These are phyloP conservation scores for Zosterops borbonicus DNA, from an alignment of 2,113 vertebrate species.

Conservation along the genomic window DNA sequence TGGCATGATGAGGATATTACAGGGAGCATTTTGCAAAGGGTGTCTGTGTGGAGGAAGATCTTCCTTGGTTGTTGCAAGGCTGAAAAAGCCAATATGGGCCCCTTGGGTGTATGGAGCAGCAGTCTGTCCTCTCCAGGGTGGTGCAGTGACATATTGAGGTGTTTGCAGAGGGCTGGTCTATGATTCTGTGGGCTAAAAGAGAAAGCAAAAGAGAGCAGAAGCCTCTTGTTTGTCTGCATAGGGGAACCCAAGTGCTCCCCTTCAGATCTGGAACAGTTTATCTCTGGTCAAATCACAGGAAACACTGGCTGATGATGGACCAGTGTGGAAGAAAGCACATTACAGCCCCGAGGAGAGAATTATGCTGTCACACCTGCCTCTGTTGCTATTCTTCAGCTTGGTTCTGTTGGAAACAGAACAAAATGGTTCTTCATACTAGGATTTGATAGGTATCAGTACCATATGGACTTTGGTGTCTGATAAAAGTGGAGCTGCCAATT, in stretches of 20 bases:
- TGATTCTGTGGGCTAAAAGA: background rate
- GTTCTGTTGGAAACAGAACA: background rate
- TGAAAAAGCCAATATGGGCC: background rate
- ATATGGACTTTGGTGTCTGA: fast-evolving
- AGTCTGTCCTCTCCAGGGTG: background rate
- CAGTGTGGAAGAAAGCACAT: background rate
- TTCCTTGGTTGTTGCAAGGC: background rate
- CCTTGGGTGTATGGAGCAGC: background rate
- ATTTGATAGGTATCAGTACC: background rate
- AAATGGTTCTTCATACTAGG: background rate
- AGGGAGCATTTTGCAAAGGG: background rate
- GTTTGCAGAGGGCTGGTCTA: background rate
- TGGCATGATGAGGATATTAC: background rate
- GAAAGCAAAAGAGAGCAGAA: background rate
- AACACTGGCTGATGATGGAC: background rate
- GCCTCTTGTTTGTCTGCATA: background rate
- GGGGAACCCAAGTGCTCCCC: background rate
- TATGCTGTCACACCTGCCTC: background rate
- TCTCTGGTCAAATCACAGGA: background rate
- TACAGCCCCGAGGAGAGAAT: background rate
- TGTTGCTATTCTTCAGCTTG: background rate
- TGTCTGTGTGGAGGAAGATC: background rate
- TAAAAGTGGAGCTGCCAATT: background rate
- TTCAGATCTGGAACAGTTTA: background rate
- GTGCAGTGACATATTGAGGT: background rate